phyloP scores from a whole-genome alignment of 2,797 vertebrate genomes.

The Buceros bicornis region DNA sequence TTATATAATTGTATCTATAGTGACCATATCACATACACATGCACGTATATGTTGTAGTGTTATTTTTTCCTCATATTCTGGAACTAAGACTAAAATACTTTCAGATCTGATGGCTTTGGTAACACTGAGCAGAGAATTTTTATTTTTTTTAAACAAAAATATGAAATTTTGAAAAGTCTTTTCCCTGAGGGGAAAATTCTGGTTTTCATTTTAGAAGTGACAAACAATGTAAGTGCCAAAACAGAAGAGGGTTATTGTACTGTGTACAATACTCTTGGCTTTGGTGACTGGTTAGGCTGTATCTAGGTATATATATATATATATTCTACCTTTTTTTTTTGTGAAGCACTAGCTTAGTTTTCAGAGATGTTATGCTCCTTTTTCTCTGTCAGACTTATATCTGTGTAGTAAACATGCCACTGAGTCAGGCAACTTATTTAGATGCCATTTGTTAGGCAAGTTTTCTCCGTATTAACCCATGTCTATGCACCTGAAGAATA shows the following conservation, averaged over 20 bases:
- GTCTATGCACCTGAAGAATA: not conserved
- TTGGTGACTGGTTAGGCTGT: not conserved
- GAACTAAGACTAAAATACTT: not conserved
- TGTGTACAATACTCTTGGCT: not conserved
- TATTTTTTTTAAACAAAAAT: not conserved
- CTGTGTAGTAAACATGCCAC: not conserved
- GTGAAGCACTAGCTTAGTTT: not conserved
- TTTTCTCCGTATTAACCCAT: not conserved
- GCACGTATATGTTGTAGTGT: not conserved
- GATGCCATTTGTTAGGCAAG: not conserved
- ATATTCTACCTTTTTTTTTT: not conserved
- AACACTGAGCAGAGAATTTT: not conserved
- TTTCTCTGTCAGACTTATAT: not conserved
- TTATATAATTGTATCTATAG: not conserved
- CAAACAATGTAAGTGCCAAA: not conserved
- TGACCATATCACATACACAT: not conserved
- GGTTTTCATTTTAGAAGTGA: not conserved
- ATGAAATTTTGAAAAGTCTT: not conserved
- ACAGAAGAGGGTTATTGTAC: not conserved
- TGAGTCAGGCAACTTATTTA: not conserved
- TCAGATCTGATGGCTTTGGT: not conserved
- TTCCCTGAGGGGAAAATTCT: not conserved
- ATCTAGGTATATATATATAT: fast-evolving
- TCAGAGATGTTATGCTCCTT: not conserved
- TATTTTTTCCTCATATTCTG: not conserved